phyloP scores from a whole-genome alignment of 2,888 invertebrate genomes.

The Hyppa rectilinea region DNA sequence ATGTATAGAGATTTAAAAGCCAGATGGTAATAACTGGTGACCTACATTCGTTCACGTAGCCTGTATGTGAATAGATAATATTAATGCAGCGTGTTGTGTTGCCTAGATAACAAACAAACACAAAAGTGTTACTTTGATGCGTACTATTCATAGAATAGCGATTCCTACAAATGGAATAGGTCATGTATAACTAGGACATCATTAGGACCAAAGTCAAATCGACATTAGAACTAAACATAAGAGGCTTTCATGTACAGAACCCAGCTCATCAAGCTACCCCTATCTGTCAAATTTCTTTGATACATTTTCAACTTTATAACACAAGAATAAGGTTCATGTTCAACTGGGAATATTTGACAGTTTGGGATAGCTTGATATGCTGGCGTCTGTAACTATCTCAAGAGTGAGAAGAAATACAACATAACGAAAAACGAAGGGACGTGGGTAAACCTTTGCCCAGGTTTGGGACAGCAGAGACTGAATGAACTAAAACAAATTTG shows the following conservation, averaged over 20 bases:
- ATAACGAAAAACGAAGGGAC: background rate
- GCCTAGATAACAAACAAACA: slow-evolving; percentile 38
- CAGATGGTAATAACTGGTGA: slow-evolving; percentile 37
- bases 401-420: background rate
- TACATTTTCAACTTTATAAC: too few relatives aligned
- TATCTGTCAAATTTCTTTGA: too few relatives aligned
- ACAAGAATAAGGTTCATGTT: too few relatives aligned
- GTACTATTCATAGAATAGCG: background rate
- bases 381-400: too few relatives aligned
- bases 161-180: slow-evolving; percentile 10
- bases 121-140: slow-evolving; percentile 20
- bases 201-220: too few relatives aligned
- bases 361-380: too few relatives aligned
- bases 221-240: too few relatives aligned
- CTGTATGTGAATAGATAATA: slow-evolving; percentile 49
- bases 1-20: slow-evolving; percentile 16
- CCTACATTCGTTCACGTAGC: slow-evolving; percentile 45
- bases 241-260: too few relatives aligned
- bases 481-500: background rate
- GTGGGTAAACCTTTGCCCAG: accelerated
- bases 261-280: too few relatives aligned
- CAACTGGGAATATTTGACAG: too few relatives aligned
- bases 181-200: too few relatives aligned
- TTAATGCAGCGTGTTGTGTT: slow-evolving; percentile 7
- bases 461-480: too few relatives aligned